These are phyloP conservation scores for Siniperca scherzeri DNA, from an alignment of 2,797 vertebrate species.

Conservation along the genomic window DNA sequence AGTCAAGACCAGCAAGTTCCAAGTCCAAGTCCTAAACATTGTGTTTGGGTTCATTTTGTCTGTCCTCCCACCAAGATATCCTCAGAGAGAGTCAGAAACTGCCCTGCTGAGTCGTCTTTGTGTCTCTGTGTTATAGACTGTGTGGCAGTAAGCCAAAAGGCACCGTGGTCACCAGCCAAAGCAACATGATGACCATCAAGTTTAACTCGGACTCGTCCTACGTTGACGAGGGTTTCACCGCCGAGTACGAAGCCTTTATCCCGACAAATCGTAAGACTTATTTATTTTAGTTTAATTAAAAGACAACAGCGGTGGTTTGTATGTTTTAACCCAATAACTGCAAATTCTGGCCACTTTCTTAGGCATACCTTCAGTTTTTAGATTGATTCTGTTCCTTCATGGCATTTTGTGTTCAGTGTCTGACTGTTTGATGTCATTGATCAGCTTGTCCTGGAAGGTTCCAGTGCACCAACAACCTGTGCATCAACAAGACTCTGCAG, in stretches of 20 bases:
- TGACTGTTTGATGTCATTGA: not conserved
- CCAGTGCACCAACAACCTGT: slow-evolving; percentile 88
- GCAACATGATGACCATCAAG: slow-evolving; percentile 80
- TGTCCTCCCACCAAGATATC: not conserved
- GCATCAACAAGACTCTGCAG: slow-evolving; percentile 80
- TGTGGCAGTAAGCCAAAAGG: slow-evolving; percentile 85
- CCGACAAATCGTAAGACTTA: slow-evolving; percentile 88
- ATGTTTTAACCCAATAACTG: too few species aligned
- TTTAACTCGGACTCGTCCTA: slow-evolving; percentile 91
- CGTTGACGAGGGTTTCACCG: slow-evolving; percentile 90
- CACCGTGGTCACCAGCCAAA: slow-evolving; percentile 81
- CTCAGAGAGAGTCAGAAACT: not conserved
- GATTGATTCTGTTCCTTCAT: accelerated
- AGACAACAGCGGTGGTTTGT: too few species aligned
- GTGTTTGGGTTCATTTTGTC: not conserved
- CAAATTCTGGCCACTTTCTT: too few species aligned
- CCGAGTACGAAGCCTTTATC: slow-evolving; percentile 89
- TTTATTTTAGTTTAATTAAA: accelerated
- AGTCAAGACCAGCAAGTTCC: not conserved
- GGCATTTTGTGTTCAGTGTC: too few species aligned
- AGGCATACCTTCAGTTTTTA: accelerated
- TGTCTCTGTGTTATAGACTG: slow-evolving; percentile 79
- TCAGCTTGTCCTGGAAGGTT: slow-evolving; percentile 92
- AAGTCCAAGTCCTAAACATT: not conserved
- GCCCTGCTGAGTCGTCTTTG: not conserved